Percentiles rank a stretch among this genome's conserved stretches.
Conservation (phyloP, 2,797 vertebrate genomes). For the Acrossocheilus wenchowensis region DNA sequence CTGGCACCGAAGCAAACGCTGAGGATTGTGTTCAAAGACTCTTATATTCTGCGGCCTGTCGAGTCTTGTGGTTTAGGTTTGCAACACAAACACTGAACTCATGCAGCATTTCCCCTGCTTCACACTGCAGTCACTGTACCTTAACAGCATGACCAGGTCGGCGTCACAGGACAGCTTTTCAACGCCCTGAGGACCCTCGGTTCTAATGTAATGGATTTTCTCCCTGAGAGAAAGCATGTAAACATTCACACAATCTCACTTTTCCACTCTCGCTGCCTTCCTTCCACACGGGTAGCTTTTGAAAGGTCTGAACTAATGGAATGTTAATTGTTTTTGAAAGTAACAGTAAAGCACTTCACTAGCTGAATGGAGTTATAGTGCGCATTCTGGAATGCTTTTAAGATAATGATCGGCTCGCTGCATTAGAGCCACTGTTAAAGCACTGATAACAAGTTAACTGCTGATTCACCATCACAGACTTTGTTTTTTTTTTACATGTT, state of each 20-base stretch:
- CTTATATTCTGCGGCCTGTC: background rate
- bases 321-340: constrained; percentile 52
- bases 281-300: constrained; percentile 10
- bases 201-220: constrained; percentile 97
- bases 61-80: background rate
- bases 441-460: constrained; percentile 30
- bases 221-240: constrained; percentile 81
- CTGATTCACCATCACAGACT: constrained; percentile 16
- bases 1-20: constrained; percentile 1
- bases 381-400: constrained; percentile 58
- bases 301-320: constrained; percentile 34
- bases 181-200: constrained; percentile 91
- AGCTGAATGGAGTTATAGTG: constrained; percentile 35
- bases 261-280: constrained; percentile 21
- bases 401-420: constrained; percentile 44
- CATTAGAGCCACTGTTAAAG: constrained; percentile 41
- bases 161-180: constrained; percentile 97
- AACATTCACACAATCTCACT: constrained; percentile 30
- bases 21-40: constrained; percentile 2
- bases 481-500: constrained; percentile 2
- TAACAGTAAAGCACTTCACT: constrained; percentile 44
- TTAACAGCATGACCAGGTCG: constrained; percentile 94
- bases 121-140: constrained; percentile 73
- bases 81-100: background rate
- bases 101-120: background rate